Base-by-base conservation (phyloP, 2,797 vertebrate species). In the Argentina silus region DNA sequence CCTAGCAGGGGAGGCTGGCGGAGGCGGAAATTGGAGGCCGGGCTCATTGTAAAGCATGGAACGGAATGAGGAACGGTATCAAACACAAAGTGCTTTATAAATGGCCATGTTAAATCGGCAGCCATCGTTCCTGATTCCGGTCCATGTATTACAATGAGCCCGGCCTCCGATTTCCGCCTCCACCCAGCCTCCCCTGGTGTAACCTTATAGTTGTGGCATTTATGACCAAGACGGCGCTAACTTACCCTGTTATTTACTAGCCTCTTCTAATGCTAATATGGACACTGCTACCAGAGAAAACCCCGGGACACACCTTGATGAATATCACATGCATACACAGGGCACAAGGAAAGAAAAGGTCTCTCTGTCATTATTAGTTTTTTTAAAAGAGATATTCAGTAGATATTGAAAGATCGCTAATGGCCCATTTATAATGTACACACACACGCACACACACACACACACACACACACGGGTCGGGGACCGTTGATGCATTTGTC, bases 311-410 rank as follows among this genome's bases (percentile, higher is more conserved):
- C 14, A 1, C 59, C 64, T 74, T 70, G 72, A 79, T 80, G 72
- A 79, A 78, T 71, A 81, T 75, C 69, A 23, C 75, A 53, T 15
- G 67, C 69, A 73, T 70, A 19, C 47, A 55, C 50, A 66, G 60
- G 75, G 63, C 72, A 72, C 66, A 9, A 36, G 67, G 51, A 59
- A 51, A 71, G 78, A 59, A 73, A 84, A 85, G 89, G 89, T 76
- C 83, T 85, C 83, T 88, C 86, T 79, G 81, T 91, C 86, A 78
- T 91, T 90, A 83, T 93, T 53, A 6, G 93, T 91, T 61, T 92
- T 91, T 87, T 48, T 90, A 90, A 84, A 90, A 81, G 27, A 36
- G 27, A 77, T 80, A 79, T 92, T 87, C 90, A 91, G 90, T 89
- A 78, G 75, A 62, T 89, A 87, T 90, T 89, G 90, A 93, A 85